Evolutionary conservation across 2,888 invertebrate genomes (phyloP).

Genomic region (Pasiphila rectangulata): DNA sequence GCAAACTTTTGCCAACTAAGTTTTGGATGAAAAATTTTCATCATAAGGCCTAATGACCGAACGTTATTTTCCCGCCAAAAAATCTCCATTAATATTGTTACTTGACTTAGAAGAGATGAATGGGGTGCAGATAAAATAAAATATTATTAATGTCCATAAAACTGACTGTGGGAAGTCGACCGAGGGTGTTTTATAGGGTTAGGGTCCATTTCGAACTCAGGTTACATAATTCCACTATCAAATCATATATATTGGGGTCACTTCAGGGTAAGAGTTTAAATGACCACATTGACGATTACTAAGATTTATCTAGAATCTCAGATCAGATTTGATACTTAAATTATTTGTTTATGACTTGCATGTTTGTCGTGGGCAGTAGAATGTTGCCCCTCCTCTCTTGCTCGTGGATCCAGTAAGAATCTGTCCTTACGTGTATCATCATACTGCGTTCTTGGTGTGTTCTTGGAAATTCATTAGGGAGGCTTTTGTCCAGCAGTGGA

Average conservation of each 20-base stretch:
- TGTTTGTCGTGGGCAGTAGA: too few species aligned
- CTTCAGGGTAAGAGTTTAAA: too few species aligned
- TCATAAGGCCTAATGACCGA: conserved; percentile 32
- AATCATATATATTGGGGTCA: conserved; percentile 10
- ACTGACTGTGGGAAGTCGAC: conserved; percentile 42
- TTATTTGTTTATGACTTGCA: too few species aligned
- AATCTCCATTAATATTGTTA: conserved; percentile 40
- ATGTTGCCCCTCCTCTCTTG: too few species aligned
- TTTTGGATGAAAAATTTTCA: conserved; percentile 29
- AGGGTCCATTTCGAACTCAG: conserved; percentile 37
- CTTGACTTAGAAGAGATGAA: conserved; percentile 49
- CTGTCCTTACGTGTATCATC: too few species aligned
- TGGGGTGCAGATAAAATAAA: conserved; percentile 51
- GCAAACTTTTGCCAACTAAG: conserved; percentile 22
- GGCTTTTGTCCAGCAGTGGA: too few species aligned
- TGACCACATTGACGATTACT: too few species aligned
- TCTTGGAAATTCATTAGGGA: too few species aligned
- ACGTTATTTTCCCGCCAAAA: conserved; percentile 36
- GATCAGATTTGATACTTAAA: too few species aligned
- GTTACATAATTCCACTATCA: conserved; percentile 20
- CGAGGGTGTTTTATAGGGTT: conserved; percentile 51
- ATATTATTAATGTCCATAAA: conserved; percentile 49
- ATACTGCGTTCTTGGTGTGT: too few species aligned
- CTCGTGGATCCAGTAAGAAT: too few species aligned
- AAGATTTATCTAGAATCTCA: too few species aligned